phyloP scores from a whole-genome alignment of 2,888 invertebrate species.

The Drosophila longiperda region DNA sequence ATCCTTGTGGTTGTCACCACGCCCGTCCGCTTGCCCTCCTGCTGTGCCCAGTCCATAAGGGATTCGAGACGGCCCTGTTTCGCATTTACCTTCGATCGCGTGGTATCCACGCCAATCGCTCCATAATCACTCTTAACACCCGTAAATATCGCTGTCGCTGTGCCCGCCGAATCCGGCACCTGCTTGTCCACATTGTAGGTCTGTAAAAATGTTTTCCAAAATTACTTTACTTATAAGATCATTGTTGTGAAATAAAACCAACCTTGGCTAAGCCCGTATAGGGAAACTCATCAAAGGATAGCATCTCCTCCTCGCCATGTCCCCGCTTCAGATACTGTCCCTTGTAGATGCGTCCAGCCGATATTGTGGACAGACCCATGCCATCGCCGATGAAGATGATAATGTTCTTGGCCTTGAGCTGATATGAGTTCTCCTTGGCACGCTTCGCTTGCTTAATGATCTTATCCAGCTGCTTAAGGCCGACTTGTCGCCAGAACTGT shows the following conservation, averaged over 20 bases:
- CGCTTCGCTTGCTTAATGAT: conserved; percentile 84
- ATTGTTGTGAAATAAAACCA: conserved; percentile 9
- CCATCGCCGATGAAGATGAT: conserved; percentile 89
- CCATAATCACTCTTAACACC: conserved; percentile 88
- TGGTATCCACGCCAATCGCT: conserved; percentile 86
- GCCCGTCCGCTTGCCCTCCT: conserved; percentile 87
- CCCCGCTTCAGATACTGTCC: conserved; percentile 85
- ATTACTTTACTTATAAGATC: neutral
- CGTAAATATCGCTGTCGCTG: conserved; percentile 88
- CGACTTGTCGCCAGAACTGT: conserved; percentile 79
- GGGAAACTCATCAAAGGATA: conserved; percentile 88
- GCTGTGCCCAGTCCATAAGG: conserved; percentile 87
- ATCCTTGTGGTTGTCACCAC: conserved; percentile 89
- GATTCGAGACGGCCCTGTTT: conserved; percentile 85
- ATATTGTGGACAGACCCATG: conserved; percentile 88
- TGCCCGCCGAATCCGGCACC: conserved; percentile 89
- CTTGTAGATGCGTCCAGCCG: conserved; percentile 88
- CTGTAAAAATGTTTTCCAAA: conserved; percentile 78
- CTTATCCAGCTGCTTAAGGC: conserved; percentile 80
- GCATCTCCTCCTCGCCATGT: conserved; percentile 87
- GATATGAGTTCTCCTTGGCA: conserved; percentile 75
- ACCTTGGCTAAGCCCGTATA: conserved; percentile 88
- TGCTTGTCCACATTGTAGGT: conserved; percentile 90
- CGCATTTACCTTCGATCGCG: conserved; percentile 74
- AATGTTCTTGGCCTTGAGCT: conserved; percentile 87